phyloP scores from a whole-genome alignment of 2,888 invertebrate species.

The Philhelius pedissequus region DNA sequence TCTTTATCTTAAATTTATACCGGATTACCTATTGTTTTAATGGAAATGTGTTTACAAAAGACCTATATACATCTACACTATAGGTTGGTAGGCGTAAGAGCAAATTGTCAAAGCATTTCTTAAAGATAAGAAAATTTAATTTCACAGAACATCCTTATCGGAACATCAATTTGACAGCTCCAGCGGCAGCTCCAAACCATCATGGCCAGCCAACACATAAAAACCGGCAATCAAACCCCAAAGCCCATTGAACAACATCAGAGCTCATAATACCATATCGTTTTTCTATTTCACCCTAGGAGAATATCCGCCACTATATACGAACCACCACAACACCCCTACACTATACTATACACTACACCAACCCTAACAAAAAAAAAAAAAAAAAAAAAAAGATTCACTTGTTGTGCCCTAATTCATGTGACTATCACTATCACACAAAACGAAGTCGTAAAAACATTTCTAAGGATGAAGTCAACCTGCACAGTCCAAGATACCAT shows the following conservation, averaged over 20 bases:
- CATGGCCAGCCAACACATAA: constrained; percentile 16
- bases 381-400: not conserved
- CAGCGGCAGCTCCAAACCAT: not conserved
- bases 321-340: not conserved
- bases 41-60: too few relatives aligned
- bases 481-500: constrained; percentile 43
- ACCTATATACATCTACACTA: too few relatives aligned
- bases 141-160: not conserved
- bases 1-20: too few relatives aligned
- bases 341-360: not conserved
- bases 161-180: not conserved
- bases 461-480: constrained; percentile 37
- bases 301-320: not conserved
- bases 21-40: too few relatives aligned
- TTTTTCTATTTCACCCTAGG: not conserved
- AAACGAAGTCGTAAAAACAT: constrained; percentile 32
- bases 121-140: not conserved
- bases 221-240: constrained; percentile 48
- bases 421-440: constrained; percentile 29
- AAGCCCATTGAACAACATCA: constrained; percentile 33
- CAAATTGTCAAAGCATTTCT: not conserved
- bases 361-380: not conserved
- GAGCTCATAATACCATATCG: constrained; percentile 21
- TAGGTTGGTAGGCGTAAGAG: too few relatives aligned
- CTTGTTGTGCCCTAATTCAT: constrained; percentile 6